Base-by-base conservation (phyloP, 1,140 invertebrate species). In the Tetranychus urticae region DNA sequence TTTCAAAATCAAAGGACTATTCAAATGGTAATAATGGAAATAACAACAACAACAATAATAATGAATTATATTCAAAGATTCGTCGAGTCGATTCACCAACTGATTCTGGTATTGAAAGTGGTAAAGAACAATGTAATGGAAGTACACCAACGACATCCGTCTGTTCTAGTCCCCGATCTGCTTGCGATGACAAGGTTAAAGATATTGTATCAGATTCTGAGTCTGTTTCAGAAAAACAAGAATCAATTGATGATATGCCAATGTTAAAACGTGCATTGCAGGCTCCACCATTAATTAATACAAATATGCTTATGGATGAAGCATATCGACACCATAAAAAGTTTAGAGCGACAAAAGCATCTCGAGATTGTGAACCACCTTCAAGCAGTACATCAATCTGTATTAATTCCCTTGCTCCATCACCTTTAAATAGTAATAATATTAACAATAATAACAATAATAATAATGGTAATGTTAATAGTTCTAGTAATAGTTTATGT, bases 271-370 rank as follows among this genome's bases (percentile, higher is more conserved):
- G 88, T 35, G 88, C 89, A 0, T 77, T 92, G 1, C 86, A 91
- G 70, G 88, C 88, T 1, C 88, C 88, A 1, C 88, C 88, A 0
- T 73, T 90, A 1, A 59, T 69, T 35, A 68, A 65, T 58, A 86
- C 85, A 50, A 86, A 86, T 68, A 84, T 84, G 1, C 72, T 91
- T 47, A 90, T 91, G 86, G 87, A 90, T 70, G 87, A 90, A 72
- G 87, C 87, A 1, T 91, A 91, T 75, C 87, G 89, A 68, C 86
- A 87, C 54, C 88, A 92, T 76, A 92, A 92, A 71, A 92, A 92
- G 71, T 91, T 92, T 78, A 79, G 88, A 3, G 67, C 67, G n/a
- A 65, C 68, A 74, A 85, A 5, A 60, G 10, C 39, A 5, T 42
- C 39, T 42, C 58, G 60, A 83, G 54, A 61, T 12, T 35, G 62